phyloP scores from a whole-genome alignment of 2,888 invertebrate species.

The Folsomia candida region DNA sequence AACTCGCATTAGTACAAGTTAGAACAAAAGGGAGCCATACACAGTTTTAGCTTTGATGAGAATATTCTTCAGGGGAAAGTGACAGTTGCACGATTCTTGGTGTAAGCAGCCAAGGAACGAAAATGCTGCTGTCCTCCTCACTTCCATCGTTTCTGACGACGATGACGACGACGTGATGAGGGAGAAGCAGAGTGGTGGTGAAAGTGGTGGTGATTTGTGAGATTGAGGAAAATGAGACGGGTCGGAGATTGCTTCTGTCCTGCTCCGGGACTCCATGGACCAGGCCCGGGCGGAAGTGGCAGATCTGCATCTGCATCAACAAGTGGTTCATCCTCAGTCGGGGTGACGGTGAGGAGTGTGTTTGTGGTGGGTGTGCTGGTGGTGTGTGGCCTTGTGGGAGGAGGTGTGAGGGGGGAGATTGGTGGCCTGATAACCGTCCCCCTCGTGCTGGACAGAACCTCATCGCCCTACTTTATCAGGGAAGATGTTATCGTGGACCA shows the following conservation, averaged over 20 bases:
- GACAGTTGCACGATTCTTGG: too few relatives aligned
- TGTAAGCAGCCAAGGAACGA: neutral
- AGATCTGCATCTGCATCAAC: too few relatives aligned
- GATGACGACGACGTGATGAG: too few relatives aligned
- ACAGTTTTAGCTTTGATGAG: too few relatives aligned
- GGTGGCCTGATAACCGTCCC: constrained; percentile 46
- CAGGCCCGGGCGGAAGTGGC: neutral
- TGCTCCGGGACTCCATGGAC: neutral
- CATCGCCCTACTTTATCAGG: constrained; percentile 70
- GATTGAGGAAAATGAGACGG: neutral
- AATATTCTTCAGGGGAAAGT: too few relatives aligned
- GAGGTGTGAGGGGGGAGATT: constrained; percentile 26
- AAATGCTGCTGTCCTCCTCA: neutral
- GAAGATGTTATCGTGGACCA: constrained; percentile 77
- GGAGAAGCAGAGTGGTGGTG: neutral
- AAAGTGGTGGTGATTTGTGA: neutral
- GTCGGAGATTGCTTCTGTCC: neutral
- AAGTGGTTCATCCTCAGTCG: neutral
- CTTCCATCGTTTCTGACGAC: neutral
- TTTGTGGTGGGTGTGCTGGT: constrained; percentile 6
- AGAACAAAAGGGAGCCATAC: too few relatives aligned
- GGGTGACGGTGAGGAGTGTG: neutral
- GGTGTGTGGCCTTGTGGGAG: constrained; percentile 9
- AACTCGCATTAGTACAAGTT: too few relatives aligned
- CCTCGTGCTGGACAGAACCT: constrained; percentile 40